These are phyloP conservation scores for Drosophila aldrichi DNA, from an alignment of 2,888 invertebrate species.

Conservation along the genomic window DNA sequence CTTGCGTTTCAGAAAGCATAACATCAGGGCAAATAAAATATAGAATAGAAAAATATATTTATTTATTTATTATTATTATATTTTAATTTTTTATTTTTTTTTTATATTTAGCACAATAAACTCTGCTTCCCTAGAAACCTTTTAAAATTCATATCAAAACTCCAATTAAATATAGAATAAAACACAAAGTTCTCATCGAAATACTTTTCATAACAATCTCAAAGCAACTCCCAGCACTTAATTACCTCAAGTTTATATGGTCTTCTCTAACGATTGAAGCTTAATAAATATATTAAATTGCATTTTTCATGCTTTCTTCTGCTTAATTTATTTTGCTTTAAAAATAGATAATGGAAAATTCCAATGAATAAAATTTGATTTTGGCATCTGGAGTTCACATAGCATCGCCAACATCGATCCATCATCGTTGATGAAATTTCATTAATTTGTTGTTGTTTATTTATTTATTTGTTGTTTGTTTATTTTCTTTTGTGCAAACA, in stretches of 20 bases:
- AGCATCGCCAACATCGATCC: conserved; percentile 38
- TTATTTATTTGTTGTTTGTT: conserved; percentile 12
- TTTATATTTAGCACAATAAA: too few relatives aligned
- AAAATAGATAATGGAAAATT: conserved; percentile 25
- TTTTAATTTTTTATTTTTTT: too few relatives aligned
- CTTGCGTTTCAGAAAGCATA: too few relatives aligned
- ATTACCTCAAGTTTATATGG: conserved; percentile 39
- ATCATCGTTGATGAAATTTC: conserved; percentile 49
- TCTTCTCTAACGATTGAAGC: conserved; percentile 17
- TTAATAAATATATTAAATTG: conserved; percentile 20
- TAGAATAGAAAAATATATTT: too few relatives aligned
- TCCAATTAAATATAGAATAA: too few relatives aligned
- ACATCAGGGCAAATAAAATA: too few relatives aligned
- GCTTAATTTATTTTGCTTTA: conserved; percentile 9
- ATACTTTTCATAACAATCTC: too few relatives aligned
- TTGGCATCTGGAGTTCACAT: conserved; percentile 8
- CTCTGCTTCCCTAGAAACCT: too few relatives aligned
- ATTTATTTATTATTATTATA: too few relatives aligned
- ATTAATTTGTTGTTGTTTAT: conserved; percentile 9
- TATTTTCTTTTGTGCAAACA: conserved; percentile 30
- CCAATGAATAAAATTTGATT: conserved; percentile 6
- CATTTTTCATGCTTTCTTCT: conserved; percentile 42
- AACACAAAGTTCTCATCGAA: too few relatives aligned
- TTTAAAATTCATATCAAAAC: too few relatives aligned
- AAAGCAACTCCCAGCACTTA: background rate